A percentile compares a stretch with the other conserved stretches of the same genome.
Evolutionary conservation across 2,888 invertebrate species (phyloP).

Genomic region (Leptarthrus brevirostris): DNA sequence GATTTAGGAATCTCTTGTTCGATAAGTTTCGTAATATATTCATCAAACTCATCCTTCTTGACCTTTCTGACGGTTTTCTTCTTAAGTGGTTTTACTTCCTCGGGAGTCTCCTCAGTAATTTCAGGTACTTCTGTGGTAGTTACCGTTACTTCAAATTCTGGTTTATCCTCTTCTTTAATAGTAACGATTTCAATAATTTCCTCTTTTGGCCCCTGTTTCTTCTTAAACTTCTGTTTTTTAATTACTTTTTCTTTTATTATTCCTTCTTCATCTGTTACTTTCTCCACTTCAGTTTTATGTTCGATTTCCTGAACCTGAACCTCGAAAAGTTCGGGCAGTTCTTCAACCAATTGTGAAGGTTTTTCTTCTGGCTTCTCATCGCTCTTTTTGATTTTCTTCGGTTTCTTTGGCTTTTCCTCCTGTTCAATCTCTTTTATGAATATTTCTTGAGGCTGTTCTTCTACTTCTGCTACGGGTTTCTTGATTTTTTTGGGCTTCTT

Average conservation of each 20-base stretch:
- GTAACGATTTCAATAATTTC: conserved; percentile 67
- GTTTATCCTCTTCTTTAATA: conserved; percentile 64
- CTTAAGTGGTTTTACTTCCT: conserved; percentile 47
- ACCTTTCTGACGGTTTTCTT: conserved; percentile 24
- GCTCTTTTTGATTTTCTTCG: neutral
- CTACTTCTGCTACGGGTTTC: conserved; percentile 56
- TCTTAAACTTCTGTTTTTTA: conserved; percentile 64
- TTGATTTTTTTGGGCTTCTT: conserved; percentile 27
- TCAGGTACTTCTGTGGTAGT: conserved; percentile 59
- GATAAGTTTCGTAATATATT: conserved; percentile 63
- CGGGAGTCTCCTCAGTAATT: conserved; percentile 47
- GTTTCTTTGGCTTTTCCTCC: neutral
- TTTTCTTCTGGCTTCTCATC: conserved; percentile 55
- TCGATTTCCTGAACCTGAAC: conserved; percentile 58
- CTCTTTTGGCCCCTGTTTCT: conserved; percentile 65
- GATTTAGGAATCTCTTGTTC: conserved; percentile 63
- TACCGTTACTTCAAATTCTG: conserved; percentile 66
- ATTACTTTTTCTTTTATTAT: conserved; percentile 61
- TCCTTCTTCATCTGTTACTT: neutral
- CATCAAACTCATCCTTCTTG: conserved; percentile 51
- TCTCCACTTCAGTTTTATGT: neutral
- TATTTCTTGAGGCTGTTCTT: conserved; percentile 60
- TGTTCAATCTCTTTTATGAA: conserved; percentile 53
- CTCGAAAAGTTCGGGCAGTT: conserved; percentile 22
- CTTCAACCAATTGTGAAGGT: conserved; percentile 43